Percentiles rank a stretch among this genome's conserved stretches.
These are phyloP conservation scores for Koerneria pararmatus DNA, from an alignment of 2,888 invertebrate genomes.

Conservation along the genomic window DNA sequence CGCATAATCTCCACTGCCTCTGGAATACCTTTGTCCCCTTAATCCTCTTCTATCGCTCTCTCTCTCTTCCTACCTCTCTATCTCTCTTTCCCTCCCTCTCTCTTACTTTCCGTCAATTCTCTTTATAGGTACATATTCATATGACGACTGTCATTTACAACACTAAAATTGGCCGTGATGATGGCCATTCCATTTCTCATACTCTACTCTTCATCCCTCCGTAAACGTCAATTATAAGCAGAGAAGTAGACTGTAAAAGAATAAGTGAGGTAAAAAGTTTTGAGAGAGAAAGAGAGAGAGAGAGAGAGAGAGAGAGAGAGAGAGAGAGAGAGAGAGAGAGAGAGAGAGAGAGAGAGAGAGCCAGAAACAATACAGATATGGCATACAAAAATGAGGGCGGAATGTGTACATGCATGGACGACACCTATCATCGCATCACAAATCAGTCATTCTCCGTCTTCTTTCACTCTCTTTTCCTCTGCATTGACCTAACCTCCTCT, in stretches of 20 bases:
- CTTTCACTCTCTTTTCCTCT: not conserved
- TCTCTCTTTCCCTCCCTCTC: not conserved
- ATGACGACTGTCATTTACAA: not conserved
- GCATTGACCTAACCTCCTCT: constrained; percentile 1
- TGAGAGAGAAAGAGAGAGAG: too few species aligned
- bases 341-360: too few species aligned
- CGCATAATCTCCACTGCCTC: too few species aligned
- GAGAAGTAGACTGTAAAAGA: constrained; percentile 11
- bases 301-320: too few species aligned
- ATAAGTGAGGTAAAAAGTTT: too few species aligned
- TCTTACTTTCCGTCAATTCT: too few species aligned
- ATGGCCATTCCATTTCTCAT: not conserved
- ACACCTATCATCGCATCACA: constrained; percentile 8
- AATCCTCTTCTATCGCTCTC: not conserved
- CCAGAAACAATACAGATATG: too few species aligned
- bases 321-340: constrained; percentile 17
- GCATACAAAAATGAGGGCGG: too few species aligned
- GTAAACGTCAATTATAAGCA: not conserved
- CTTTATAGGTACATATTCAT: too few species aligned
- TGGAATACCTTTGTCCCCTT: too few species aligned
- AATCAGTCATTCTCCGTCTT: constrained; percentile 4
- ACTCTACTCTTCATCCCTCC: constrained; percentile 1
- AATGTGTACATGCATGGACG: too few species aligned
- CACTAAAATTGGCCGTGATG: not conserved
- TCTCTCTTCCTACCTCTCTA: not conserved